Evolutionary conservation across 2,797 vertebrate genomes (phyloP), one percentile per base, ranked within the genome.

Genomic region (Danio albolineatus): DNA sequence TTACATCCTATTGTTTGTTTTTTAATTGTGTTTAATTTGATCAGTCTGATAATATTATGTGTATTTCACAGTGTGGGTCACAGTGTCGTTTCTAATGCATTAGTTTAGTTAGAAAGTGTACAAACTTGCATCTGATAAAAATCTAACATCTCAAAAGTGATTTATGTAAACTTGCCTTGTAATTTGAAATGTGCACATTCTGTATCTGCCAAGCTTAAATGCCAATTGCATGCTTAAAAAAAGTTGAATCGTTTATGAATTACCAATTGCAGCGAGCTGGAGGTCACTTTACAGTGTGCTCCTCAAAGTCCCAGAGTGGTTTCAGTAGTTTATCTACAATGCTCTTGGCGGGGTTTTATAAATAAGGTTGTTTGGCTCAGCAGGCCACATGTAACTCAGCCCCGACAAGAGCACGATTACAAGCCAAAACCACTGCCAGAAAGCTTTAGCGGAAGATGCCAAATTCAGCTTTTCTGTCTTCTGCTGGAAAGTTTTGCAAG

Each of bases 201-300:
- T 53, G 12, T 7, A 43, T 16, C n/a, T 51, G 7, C 17, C 36
- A 13, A 53, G 44, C 12, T 19, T 61, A 61, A 74, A 21, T 4
- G 0, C 13, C 0, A 70, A 8, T 41, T 43, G 38, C 38, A 64
- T 21, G 28, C 17, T 4, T 4, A 10, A 44, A 43, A 16, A n/a
- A 51, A 48, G 9, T 41, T 43, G 2, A 13, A 7, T 44, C 1
- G 54, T 71, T 71, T 41, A 57, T 43, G 13, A 10, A 57, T 73
- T 2, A 28, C 36, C 13, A 46, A n/a, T 59, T 14, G 51, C 39
- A 19, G 10, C 36, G 57, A 28, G 73, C 8, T 6, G 5, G 75
- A 10, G 13, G 48, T 72, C 69, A 57, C 69, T 56, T 71, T 70
- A 69, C 16, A 10, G 36, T 75, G 36, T 53, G 41, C 6, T 73